These are phyloP conservation scores for Drosophila lini DNA, from an alignment of 1,140 invertebrate genomes.

Conservation along the genomic window DNA sequence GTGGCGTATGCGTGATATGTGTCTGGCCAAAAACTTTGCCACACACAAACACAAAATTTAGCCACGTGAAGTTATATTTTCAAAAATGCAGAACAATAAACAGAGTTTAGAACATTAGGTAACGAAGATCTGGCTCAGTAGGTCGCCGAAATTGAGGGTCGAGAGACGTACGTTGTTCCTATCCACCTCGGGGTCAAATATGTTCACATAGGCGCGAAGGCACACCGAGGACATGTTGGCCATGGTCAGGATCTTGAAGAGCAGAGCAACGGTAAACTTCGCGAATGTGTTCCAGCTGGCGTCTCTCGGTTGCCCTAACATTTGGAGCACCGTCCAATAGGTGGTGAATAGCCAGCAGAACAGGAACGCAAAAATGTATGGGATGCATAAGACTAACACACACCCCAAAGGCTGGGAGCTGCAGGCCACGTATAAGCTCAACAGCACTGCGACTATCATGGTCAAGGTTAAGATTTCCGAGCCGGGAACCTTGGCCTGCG, in stretches of 20 bases:
- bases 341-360: background rate
- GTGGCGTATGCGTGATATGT: too few species aligned
- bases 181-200: too few species aligned
- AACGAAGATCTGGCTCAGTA: constrained; percentile 26
- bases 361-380: background rate
- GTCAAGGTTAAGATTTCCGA: background rate
- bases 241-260: constrained; percentile 38
- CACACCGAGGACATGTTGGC: background rate
- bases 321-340: background rate
- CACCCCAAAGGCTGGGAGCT: background rate
- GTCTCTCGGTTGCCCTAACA: background rate
- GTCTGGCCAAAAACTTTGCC: too few species aligned
- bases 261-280: background rate
- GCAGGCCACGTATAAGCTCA: background rate
- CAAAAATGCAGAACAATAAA: background rate
- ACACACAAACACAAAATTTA: background rate
- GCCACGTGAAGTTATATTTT: constrained; percentile 8
- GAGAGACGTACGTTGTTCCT: background rate
- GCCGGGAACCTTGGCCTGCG: too few species aligned
- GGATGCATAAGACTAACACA: accelerated
- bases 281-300: background rate
- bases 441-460: background rate
- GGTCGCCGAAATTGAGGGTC: constrained; percentile 25
- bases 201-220: background rate
- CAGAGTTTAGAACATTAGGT: background rate